These are phyloP conservation scores for Mylabris phalerata DNA, from an alignment of 1,140 invertebrate genomes.

Conservation along the genomic window DNA sequence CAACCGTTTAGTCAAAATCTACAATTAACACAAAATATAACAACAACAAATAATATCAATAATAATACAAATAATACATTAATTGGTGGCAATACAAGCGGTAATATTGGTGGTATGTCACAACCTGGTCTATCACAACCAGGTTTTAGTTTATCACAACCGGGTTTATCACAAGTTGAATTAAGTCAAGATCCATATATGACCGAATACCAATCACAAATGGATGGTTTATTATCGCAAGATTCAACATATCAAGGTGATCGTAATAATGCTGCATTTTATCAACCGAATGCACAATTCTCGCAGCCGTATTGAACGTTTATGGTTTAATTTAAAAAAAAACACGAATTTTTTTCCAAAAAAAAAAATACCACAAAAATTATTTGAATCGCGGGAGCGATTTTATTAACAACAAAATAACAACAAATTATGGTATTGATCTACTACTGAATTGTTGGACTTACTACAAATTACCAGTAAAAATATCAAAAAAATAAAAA, in stretches of 20 bases:
- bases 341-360: too few relatives aligned
- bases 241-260: conserved; percentile 81
- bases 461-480: conserved; percentile 33
- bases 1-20: conserved; percentile 56
- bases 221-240: conserved; percentile 89
- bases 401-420: conserved; percentile 19
- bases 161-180: conserved; percentile 70
- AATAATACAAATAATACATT: too few relatives aligned
- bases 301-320: conserved; percentile 45
- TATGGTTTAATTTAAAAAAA: too few relatives aligned
- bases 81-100: conserved; percentile 48
- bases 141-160: conserved; percentile 55
- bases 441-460: conserved; percentile 21
- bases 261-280: conserved; percentile 49
- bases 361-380: too few relatives aligned
- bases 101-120: conserved; percentile 54
- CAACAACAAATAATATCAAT: too few relatives aligned
- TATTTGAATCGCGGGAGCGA: conserved; percentile 38
- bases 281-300: conserved; percentile 55
- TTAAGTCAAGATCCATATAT: conserved; percentile 82
- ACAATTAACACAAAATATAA: conserved; percentile 47
- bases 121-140: conserved; percentile 66
- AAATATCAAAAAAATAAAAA: not conserved
- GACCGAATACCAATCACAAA: conserved; percentile 88
- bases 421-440: conserved; percentile 29